Percentiles rank a stretch among this genome's conserved stretches.
phyloP scores from a whole-genome alignment of 2,888 invertebrate species.

The Xestia sexstrigata region DNA sequence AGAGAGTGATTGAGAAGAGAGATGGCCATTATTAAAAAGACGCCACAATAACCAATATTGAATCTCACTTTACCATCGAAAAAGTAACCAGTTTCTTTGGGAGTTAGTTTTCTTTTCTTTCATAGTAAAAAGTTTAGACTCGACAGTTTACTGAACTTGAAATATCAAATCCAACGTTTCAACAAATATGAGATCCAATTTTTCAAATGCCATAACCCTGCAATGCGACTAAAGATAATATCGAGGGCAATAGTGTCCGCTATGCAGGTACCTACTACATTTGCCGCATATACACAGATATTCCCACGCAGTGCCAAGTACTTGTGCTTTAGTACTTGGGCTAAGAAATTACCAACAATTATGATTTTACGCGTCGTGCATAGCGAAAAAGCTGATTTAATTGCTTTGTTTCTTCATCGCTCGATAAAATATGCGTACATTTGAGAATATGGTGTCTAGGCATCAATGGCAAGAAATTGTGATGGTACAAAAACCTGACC shows the following conservation, averaged over 20 bases:
- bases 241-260: constrained; percentile 37
- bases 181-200: constrained; percentile 33
- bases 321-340: constrained; percentile 28
- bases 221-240: constrained; percentile 7
- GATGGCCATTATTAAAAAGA: not conserved
- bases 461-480: not conserved
- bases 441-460: not conserved
- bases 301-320: constrained; percentile 61
- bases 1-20: not conserved
- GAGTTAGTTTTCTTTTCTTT: no score
- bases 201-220: constrained; percentile 18
- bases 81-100: not conserved
- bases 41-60: not conserved
- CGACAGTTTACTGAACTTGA: not conserved
- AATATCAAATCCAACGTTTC: constrained; percentile 18
- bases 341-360: constrained; percentile 63
- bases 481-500: not conserved
- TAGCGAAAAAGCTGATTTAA: constrained; percentile 50
- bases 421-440: constrained; percentile 14
- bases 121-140: not conserved
- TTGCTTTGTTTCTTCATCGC: constrained; percentile 60
- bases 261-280: constrained; percentile 19
- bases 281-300: constrained; percentile 41
- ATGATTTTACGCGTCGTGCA: constrained; percentile 63
- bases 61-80: not conserved